phyloP scores from a whole-genome alignment of 1,140 invertebrate genomes.

The Bombus terrestris region DNA sequence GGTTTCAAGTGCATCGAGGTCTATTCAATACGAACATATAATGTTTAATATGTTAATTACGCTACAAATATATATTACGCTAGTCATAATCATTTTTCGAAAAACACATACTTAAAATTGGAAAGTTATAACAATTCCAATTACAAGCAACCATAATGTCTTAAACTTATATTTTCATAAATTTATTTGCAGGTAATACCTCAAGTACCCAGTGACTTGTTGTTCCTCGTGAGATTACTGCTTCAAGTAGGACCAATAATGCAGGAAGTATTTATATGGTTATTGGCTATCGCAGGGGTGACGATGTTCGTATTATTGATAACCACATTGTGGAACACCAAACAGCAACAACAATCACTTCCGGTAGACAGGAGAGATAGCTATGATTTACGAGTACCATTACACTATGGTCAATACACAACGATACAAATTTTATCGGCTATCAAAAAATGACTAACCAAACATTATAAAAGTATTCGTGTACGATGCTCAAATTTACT shows the following conservation, averaged over 20 bases:
- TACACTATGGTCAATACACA: slow-evolving; percentile 78
- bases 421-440: slow-evolving; percentile 78
- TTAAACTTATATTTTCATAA: neutral
- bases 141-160: neutral
- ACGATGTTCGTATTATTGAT: slow-evolving; percentile 69
- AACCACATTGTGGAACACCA: slow-evolving; percentile 69
- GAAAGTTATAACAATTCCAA: neutral
- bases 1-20: neutral
- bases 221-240: slow-evolving; percentile 62
- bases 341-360: slow-evolving; percentile 65
- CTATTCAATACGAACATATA: neutral
- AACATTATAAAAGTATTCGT: neutral
- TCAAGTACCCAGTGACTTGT: slow-evolving; percentile 56
- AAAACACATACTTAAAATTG: neutral
- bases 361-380: slow-evolving; percentile 69
- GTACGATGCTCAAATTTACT: neutral
- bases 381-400: slow-evolving; percentile 76
- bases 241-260: slow-evolving; percentile 64
- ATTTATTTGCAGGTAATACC: slow-evolving; percentile 69
- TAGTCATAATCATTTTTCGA: neutral
- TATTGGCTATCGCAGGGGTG: slow-evolving; percentile 69
- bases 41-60: neutral
- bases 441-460: slow-evolving; percentile 75
- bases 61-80: too few relatives aligned
- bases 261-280: slow-evolving; percentile 69